These are phyloP conservation scores for Nesoenas mayeri DNA, from an alignment of 2,113 vertebrate species.

Conservation along the genomic window DNA sequence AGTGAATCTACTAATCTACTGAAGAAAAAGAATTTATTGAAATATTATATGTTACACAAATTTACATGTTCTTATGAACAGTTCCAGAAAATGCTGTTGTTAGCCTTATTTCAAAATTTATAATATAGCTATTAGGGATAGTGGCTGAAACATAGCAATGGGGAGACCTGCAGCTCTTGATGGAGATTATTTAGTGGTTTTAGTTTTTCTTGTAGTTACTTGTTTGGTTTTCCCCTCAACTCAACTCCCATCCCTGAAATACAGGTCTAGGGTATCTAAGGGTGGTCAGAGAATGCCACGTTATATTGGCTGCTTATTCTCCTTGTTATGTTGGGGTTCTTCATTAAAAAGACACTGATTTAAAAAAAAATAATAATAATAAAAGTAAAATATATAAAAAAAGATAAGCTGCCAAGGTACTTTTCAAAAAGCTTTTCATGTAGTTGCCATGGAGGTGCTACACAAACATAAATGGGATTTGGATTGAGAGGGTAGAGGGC, in stretches of 20 bases:
- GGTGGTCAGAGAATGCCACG: neutral
- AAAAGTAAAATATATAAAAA: neutral
- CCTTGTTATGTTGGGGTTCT: neutral
- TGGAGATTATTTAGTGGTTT: neutral
- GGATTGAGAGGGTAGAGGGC: neutral
- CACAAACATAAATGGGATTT: slow-evolving; percentile 32
- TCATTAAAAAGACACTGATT: neutral
- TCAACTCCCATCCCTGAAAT: neutral
- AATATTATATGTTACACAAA: neutral
- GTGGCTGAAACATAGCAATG: neutral
- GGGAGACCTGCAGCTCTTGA: neutral
- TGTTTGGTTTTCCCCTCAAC: neutral
- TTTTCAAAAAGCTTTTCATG: slow-evolving; percentile 9
- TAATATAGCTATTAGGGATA: neutral
- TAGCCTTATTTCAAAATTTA: neutral
- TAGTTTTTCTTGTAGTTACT: neutral
- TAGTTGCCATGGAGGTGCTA: neutral
- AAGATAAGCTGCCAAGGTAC: neutral
- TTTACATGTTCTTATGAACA: neutral
- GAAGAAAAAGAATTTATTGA: neutral
- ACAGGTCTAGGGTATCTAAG: neutral
- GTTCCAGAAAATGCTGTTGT: neutral
- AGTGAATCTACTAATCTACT: neutral
- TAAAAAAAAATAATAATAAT: too few relatives aligned
- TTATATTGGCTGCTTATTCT: neutral